Evolutionary conservation across 1,140 invertebrate species (phyloP).

Genomic region (Drusus annulatus): DNA sequence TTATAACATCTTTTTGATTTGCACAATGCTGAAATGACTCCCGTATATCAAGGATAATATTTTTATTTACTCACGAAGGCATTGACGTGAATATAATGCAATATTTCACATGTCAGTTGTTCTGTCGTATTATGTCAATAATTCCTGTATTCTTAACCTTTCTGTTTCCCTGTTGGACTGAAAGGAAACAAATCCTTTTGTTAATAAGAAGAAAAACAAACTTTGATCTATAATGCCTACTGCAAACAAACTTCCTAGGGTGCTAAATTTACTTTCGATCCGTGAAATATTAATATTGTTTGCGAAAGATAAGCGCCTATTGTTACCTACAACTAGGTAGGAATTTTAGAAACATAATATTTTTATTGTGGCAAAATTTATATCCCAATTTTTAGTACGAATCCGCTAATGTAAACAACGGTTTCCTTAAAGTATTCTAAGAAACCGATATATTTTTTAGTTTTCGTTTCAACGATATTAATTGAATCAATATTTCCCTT

Average conservation of each 20-base stretch:
- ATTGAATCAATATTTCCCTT: too few relatives aligned
- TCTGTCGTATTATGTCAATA: background rate
- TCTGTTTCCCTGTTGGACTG: background rate
- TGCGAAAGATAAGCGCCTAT: conserved; percentile 7
- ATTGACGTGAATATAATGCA: conserved; percentile 29
- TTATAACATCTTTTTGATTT: too few relatives aligned
- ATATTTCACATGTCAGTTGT: conserved; percentile 28
- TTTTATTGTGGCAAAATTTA: background rate
- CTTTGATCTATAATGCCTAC: conserved; percentile 1
- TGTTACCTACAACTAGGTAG: background rate
- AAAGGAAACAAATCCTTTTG: conserved; percentile 17
- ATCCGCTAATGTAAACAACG: too few relatives aligned
- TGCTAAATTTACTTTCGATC: conserved; percentile 11
- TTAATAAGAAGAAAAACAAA: conserved; percentile 22
- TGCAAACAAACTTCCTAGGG: conserved; percentile 22
- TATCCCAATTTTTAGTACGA: background rate
- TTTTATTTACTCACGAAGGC: background rate
- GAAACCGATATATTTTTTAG: too few relatives aligned
- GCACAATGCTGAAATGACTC: too few relatives aligned
- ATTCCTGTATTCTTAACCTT: background rate
- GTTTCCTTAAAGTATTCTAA: too few relatives aligned
- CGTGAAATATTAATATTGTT: conserved; percentile 26
- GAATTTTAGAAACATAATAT: conserved; percentile 3
- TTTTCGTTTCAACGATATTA: too few relatives aligned
- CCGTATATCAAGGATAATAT: background rate